phyloP scores from a whole-genome alignment of 1,140 invertebrate species.

The Leucophenga varia region DNA sequence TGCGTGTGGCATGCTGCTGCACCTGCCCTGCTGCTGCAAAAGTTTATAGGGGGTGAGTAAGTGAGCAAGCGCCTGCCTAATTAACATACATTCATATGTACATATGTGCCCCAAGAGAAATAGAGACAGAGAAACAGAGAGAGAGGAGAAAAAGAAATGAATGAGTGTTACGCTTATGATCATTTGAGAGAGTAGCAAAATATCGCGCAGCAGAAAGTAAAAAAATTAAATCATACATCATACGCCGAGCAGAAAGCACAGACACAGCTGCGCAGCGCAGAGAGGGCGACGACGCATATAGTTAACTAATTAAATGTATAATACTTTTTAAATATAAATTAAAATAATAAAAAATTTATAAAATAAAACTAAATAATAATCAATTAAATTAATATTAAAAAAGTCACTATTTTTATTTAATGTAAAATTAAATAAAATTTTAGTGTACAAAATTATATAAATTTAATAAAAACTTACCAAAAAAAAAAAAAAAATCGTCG shows the following conservation, averaged over 20 bases:
- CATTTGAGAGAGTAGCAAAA: too few species aligned
- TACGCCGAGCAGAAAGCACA: constrained; percentile 16
- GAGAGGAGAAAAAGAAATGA: constrained; percentile 1
- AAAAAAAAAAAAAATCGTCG: constrained; percentile 6
- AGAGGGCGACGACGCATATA: constrained; percentile 26
- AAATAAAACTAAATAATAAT: constrained; percentile 14
- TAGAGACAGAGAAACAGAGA: background rate
- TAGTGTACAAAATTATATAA: constrained; percentile 40
- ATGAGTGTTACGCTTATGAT: too few species aligned
- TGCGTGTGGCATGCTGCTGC: too few species aligned
- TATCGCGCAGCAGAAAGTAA: constrained; percentile 21
- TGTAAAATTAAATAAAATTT: constrained; percentile 38
- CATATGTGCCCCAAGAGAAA: too few species aligned
- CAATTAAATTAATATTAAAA: constrained; percentile 12
- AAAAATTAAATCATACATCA: constrained; percentile 6
- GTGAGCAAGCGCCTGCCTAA: too few species aligned
- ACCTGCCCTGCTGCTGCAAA: too few species aligned
- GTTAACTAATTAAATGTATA: constrained; percentile 4
- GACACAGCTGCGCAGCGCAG: constrained; percentile 24
- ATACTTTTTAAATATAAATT: constrained; percentile 28
- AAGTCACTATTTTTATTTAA: constrained; percentile 41
- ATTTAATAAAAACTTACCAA: too few species aligned
- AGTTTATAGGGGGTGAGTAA: too few species aligned
- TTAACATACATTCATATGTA: background rate
- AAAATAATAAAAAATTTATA: constrained; percentile 18